Base-by-base conservation (phyloP, 1,140 invertebrate genomes). In the Aleiodes sp. region DNA sequence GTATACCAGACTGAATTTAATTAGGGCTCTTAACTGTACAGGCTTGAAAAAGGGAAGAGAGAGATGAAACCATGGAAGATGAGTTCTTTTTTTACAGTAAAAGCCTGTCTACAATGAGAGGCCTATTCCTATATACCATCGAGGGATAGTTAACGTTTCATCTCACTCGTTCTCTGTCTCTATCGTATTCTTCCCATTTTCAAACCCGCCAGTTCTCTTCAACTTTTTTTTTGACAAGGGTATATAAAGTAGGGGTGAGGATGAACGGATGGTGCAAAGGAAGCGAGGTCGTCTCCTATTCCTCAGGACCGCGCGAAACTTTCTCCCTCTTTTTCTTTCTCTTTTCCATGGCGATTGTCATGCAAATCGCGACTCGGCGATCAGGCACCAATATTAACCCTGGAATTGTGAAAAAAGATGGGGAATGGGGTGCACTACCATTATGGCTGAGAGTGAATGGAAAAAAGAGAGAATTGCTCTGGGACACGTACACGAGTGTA, bases 1-100 rank as follows among this genome's bases (percentile, higher is more conserved):
- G 80, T 80, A 80, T 76, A n/a, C 82, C 79, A 81, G 80, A 81
- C 80, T 79, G 81, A 83, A 82, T 85, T 83, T 82, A 84, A 85
- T 85, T 84, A 85, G 78, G 76, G 80, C 77, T 84, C 77, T 81
- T 82, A 82, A 82, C 77, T 78, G 74, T 33, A 73, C 73, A 68
- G 73, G 69, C 71, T 75, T 69, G 75, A 73, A 19, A n/a, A n/a
- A 19, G 24, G 9, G 37, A 35, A 21, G 31, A 61, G 31, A 52
- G 46, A 52, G 10, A 52, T 24, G 46, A 52, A 52, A 52, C 46
- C n/a, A n/a, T 52, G 4, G 31, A 35, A 35, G 10, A 35, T 35
- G 4, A 10, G 31, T 10, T n/a, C n/a, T n/a, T n/a, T n/a, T n/a
- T n/a, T n/a, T n/a, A n/a, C n/a, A n/a, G n/a, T n/a, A n/a, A n/a